These are phyloP conservation scores for Globodera rostochiensis DNA, from an alignment of 1,140 invertebrate species.

Conservation along the genomic window DNA sequence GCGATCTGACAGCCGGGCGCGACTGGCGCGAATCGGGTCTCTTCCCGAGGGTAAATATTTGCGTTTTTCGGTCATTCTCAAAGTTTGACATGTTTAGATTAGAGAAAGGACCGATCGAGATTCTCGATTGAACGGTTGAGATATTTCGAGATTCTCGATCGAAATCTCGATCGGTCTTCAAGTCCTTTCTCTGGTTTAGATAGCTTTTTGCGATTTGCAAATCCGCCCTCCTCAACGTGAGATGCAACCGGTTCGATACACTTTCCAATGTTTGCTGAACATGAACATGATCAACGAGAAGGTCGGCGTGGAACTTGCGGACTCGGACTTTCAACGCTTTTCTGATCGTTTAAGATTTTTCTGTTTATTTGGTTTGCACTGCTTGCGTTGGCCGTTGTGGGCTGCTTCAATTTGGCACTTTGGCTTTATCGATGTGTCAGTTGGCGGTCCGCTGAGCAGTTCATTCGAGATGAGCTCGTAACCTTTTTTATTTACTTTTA, in stretches of 20 bases:
- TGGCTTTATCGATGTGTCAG: slow-evolving; percentile 15
- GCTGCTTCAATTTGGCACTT: slow-evolving; percentile 5
- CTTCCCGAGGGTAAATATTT: slow-evolving; percentile 67
- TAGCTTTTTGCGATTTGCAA: slow-evolving; percentile 23
- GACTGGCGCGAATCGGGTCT: slow-evolving; percentile 65
- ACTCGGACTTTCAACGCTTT: not conserved
- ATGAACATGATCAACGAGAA: slow-evolving; percentile 31
- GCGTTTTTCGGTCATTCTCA: not conserved
- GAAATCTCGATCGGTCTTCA: not conserved
- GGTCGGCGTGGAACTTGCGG: not conserved
- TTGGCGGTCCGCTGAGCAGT: not conserved
- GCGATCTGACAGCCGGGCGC: slow-evolving; percentile 64
- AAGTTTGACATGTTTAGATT: not conserved
- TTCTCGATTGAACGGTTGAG: no score
- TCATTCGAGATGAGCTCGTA: slow-evolving; percentile 8
- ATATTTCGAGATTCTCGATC: not conserved
- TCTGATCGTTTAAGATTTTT: slow-evolving; percentile 40
- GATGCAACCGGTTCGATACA: not conserved
- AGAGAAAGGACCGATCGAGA: not conserved
- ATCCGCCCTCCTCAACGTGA: not conserved
- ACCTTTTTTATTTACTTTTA: not conserved
- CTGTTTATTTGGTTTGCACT: slow-evolving; percentile 21
- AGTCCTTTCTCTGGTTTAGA: not conserved
- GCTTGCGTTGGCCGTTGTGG: not conserved
- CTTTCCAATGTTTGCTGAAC: slow-evolving; percentile 41